Conservation (phyloP, 2,113 vertebrate species). For the Martes martes region DNA sequence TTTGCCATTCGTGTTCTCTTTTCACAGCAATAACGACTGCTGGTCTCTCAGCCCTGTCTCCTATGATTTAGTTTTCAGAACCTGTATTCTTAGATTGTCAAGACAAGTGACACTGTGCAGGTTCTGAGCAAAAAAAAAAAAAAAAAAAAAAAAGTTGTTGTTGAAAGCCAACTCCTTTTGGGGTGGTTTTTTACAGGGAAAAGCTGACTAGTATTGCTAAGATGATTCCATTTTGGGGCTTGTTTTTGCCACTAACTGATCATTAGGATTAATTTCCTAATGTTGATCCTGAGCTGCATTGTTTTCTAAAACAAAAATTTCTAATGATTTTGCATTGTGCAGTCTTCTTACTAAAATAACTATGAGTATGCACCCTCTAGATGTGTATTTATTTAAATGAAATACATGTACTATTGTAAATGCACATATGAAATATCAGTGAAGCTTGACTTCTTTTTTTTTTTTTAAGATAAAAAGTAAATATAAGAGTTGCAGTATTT, state of each 20-base stretch:
- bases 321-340: neutral
- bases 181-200: neutral
- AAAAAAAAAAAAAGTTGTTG: neutral
- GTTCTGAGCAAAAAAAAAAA: neutral
- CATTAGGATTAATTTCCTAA: neutral
- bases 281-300: neutral
- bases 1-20: neutral
- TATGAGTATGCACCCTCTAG: neutral
- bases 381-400: neutral
- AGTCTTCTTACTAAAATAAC: neutral
- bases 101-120: neutral
- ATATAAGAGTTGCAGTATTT: neutral
- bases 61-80: neutral
- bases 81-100: neutral
- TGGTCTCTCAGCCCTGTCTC: neutral
- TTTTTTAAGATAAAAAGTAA: neutral
- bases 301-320: neutral
- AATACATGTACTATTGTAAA: neutral
- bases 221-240: neutral
- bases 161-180: neutral
- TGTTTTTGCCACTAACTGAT: neutral
- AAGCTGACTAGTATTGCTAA: neutral
- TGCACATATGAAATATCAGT: neutral
- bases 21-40: neutral
- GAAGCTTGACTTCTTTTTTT: neutral